phyloP scores from a whole-genome alignment of 37 sponge, comb jelly and placozoan genomes.

The Theonella swinhoei region DNA sequence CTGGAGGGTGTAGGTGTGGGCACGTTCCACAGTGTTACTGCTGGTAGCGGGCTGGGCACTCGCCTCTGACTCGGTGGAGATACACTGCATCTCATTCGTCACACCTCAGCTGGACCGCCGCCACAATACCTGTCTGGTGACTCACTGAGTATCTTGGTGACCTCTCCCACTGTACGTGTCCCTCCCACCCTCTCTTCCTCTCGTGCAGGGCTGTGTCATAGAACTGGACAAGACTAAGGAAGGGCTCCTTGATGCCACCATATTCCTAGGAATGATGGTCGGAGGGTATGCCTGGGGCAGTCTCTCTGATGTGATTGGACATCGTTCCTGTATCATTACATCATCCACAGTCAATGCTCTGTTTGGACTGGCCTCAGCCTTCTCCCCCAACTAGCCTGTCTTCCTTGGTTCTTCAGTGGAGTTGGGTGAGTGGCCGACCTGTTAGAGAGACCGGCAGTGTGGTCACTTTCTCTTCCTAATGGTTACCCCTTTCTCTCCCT shows the following conservation, averaged over 20 bases:
- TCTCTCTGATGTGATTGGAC: slow-evolving; percentile 80
- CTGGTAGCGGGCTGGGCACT: slow-evolving; percentile 69
- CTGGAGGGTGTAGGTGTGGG: slow-evolving; percentile 58
- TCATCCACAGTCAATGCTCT: slow-evolving; percentile 79
- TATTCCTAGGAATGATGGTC: slow-evolving; percentile 90
- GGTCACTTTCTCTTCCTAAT: background rate
- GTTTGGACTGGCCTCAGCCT: slow-evolving; percentile 81
- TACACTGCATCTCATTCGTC: slow-evolving; percentile 71
- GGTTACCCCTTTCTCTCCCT: no score
- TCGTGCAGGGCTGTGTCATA: no score
- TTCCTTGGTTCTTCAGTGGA: slow-evolving; percentile 92
- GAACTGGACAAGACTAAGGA: slow-evolving; percentile 17
- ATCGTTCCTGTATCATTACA: slow-evolving; percentile 76
- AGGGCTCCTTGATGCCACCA: slow-evolving; percentile 65
- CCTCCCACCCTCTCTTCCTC: no score
- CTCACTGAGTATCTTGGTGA: no score
- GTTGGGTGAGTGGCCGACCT: slow-evolving; percentile 73
- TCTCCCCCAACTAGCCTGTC: slow-evolving; percentile 60
- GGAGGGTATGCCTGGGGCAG: slow-evolving; percentile 93
- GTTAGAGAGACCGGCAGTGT: background rate
- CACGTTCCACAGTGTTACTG: slow-evolving; percentile 54
- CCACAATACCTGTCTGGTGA: background rate
- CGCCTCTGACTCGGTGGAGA: slow-evolving; percentile 78
- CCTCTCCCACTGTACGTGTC: no score
- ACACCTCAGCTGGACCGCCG: slow-evolving; percentile 18